These are phyloP conservation scores for Athalia cordata DNA, from an alignment of 2,888 invertebrate genomes.

Conservation along the genomic window DNA sequence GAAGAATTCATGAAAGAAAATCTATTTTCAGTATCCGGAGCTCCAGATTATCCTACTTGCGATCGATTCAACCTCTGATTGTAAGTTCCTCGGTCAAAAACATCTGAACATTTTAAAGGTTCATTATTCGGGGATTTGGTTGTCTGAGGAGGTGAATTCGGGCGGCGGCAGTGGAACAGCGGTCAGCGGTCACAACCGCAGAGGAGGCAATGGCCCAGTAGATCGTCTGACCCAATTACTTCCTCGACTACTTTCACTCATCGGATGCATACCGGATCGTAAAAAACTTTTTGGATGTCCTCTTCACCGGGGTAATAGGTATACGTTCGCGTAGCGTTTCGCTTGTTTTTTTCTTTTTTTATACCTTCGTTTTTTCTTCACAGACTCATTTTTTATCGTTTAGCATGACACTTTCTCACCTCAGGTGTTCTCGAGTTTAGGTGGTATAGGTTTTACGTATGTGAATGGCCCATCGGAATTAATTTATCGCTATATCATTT, in stretches of 20 bases:
- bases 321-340: neutral
- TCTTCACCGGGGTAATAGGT: neutral
- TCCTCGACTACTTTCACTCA: conserved; percentile 65
- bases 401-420: conserved; percentile 42
- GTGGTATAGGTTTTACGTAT: neutral
- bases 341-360: conserved; percentile 17
- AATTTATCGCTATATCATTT: neutral
- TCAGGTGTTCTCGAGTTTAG: conserved; percentile 2
- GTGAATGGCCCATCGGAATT: neutral
- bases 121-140: too few relatives aligned
- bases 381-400: neutral
- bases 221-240: conserved; percentile 56
- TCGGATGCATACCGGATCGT: conserved; percentile 49
- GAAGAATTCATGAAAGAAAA: too few relatives aligned
- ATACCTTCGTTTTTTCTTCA: neutral
- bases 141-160: neutral
- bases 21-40: too few relatives aligned
- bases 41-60: too few relatives aligned
- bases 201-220: conserved; percentile 50
- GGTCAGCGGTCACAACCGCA: conserved; percentile 20
- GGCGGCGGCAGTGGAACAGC: conserved; percentile 1
- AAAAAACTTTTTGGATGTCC: conserved; percentile 25
- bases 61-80: too few relatives aligned
- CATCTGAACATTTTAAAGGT: too few relatives aligned
- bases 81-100: too few relatives aligned